Conservation (phyloP, 2,797 vertebrate species). For the Champsocephalus esox region DNA sequence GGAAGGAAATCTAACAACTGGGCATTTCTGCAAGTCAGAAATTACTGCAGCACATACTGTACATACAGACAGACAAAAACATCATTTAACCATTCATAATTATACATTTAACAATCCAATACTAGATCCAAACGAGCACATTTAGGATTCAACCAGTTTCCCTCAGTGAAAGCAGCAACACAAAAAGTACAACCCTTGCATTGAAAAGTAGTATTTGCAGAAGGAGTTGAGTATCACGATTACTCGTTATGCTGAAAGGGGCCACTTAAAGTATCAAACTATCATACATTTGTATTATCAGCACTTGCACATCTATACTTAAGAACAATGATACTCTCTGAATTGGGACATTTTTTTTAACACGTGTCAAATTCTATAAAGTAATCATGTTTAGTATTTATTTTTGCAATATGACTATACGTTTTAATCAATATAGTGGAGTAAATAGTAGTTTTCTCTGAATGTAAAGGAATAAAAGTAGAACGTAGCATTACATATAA, state of each 20-base stretch:
- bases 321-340: background rate
- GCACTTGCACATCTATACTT: no score
- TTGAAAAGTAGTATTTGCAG: background rate
- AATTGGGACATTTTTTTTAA: background rate
- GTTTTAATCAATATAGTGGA: background rate
- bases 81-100: background rate
- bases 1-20: background rate
- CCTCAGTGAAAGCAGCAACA: background rate
- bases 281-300: background rate
- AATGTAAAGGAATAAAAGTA: background rate
- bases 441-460: background rate
- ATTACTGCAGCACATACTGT: background rate
- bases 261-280: background rate
- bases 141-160: background rate
- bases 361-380: background rate
- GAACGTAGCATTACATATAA: background rate
- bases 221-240: background rate
- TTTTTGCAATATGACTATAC: background rate
- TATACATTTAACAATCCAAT: background rate
- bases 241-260: background rate
- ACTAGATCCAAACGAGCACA: background rate
- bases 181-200: background rate
- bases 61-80: background rate
- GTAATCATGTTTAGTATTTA: background rate
- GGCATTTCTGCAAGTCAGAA: background rate